A percentile compares a stretch with the other conserved stretches of the same genome.
Conservation (phyloP, 1,140 invertebrate species). For the Drosophila seguyi region DNA sequence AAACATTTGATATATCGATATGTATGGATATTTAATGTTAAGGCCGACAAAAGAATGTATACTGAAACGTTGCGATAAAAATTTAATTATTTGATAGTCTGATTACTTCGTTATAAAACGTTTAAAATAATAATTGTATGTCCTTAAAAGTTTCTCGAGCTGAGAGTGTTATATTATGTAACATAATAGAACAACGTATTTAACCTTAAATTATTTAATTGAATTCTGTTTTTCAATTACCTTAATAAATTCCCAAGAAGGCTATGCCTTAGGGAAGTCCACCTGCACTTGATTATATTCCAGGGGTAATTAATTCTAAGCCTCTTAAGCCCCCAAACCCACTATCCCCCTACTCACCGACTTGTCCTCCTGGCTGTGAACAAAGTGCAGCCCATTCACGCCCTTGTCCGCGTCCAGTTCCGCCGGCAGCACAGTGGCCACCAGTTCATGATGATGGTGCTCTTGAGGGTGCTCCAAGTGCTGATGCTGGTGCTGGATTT, state of each 20-base stretch:
- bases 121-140: not conserved
- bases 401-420: constrained; percentile 51
- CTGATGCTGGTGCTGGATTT: not conserved
- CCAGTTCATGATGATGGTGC: constrained; percentile 24
- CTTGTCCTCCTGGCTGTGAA: constrained; percentile 47
- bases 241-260: not conserved
- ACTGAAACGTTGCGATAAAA: no score
- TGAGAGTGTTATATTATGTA: not conserved
- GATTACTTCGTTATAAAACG: not conserved
- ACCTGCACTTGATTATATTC: not conserved
- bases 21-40: no score
- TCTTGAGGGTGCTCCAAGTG: constrained; percentile 12
- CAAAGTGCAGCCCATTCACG: constrained; percentile 52
- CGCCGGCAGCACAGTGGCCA: constrained; percentile 54
- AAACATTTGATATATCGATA: no score
- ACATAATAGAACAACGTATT: no score
- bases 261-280: not conserved
- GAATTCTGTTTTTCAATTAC: not conserved
- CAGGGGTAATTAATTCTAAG: constrained; percentile 8
- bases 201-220: not conserved
- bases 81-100: not conserved
- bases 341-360: constrained; percentile 44
- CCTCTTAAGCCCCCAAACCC: constrained; percentile 6
- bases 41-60: no score
- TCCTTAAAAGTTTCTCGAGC: not conserved